phyloP scores from a whole-genome alignment of 2,113 vertebrate genomes.

The Petaurus breviceps region DNA sequence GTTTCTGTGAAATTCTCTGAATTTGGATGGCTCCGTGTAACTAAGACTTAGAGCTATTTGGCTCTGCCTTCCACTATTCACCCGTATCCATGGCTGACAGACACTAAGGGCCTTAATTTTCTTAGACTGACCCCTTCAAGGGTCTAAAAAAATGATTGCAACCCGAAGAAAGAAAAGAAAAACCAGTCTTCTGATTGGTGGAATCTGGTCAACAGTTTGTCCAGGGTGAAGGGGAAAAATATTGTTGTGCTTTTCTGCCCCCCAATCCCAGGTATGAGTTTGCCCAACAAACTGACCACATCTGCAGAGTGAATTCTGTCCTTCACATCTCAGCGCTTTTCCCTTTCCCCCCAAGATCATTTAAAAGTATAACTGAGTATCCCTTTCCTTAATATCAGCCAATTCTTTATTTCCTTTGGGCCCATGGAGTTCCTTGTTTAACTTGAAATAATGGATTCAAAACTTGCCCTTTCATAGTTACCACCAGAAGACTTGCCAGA shows the following conservation, averaged over 20 bases:
- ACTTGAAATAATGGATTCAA: not conserved
- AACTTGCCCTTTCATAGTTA: not conserved
- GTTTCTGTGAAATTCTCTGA: not conserved
- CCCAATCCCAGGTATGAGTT: not conserved
- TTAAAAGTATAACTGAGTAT: fast-evolving
- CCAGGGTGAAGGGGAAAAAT: not conserved
- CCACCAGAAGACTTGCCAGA: not conserved
- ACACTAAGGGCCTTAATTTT: not conserved
- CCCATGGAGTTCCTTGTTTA: too few species aligned
- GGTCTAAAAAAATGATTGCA: not conserved
- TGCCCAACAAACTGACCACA: fast-evolving
- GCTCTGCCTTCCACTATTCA: not conserved
- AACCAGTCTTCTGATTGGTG: not conserved
- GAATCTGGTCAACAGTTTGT: not conserved
- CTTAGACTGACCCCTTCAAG: not conserved
- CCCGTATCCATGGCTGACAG: not conserved
- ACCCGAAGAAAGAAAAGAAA: not conserved
- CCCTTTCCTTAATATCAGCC: not conserved
- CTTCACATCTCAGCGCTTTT: fast-evolving
- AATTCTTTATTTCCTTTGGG: not conserved
- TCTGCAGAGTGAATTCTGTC: fast-evolving
- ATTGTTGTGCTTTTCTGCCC: not conserved
- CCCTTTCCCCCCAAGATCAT: too few species aligned
- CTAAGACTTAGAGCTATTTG: not conserved
- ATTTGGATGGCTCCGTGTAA: not conserved